These are phyloP conservation scores for Stegodyphus mimosarum DNA, from an alignment of 1,140 invertebrate species.

Conservation along the genomic window DNA sequence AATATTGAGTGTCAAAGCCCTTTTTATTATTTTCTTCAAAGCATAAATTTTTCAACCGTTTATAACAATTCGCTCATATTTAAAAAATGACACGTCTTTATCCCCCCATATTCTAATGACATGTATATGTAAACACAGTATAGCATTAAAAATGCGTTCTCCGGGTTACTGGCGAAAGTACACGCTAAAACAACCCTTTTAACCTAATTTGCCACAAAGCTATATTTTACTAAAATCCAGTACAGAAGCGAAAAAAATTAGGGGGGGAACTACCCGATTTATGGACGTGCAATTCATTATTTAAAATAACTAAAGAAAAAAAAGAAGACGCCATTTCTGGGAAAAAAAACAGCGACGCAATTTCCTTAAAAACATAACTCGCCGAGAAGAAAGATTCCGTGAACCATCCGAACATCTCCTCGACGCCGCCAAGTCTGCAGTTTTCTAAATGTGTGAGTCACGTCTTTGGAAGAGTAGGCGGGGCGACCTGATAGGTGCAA, in stretches of 20 bases:
- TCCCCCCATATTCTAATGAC: too few relatives aligned
- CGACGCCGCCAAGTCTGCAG: conserved; percentile 42
- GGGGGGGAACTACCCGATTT: background rate
- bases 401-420: conserved; percentile 14
- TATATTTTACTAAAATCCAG: background rate
- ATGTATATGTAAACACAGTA: too few relatives aligned
- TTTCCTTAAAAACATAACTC: conserved; percentile 54
- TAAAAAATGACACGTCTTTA: too few relatives aligned
- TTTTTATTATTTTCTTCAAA: too few relatives aligned
- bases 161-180: too few relatives aligned
- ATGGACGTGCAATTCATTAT: conserved; percentile 16
- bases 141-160: too few relatives aligned
- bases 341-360: conserved; percentile 28
- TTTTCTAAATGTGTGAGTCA: conserved; percentile 49
- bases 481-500: conserved; percentile 58
- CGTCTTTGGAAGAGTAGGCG: conserved; percentile 32
- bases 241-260: background rate
- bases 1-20: too few relatives aligned
- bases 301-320: background rate
- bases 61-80: too few relatives aligned
- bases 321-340: conserved; percentile 11
- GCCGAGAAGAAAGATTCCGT: background rate
- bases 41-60: too few relatives aligned
- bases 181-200: background rate
- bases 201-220: background rate